Evolutionary conservation across 2,888 invertebrate species (phyloP), one percentile per base, ranked within the genome.

Genomic region (Latrodectus hesperus): DNA sequence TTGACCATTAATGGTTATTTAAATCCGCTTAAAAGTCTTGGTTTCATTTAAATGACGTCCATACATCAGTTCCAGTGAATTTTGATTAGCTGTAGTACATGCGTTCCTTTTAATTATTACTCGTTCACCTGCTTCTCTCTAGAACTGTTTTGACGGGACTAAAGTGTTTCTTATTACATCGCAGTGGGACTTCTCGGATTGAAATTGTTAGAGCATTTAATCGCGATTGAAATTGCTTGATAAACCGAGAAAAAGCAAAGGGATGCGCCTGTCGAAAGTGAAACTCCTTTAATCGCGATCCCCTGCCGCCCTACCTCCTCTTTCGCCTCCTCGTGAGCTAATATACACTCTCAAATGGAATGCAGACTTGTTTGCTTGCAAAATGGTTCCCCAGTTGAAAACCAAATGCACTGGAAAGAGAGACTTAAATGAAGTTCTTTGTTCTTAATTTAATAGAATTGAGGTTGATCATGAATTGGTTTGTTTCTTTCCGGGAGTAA

Each of bases 11-110:
- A 70, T 64, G 71, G 70, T 71, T 71, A 83, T 83, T 83, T 83
- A 83, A 76, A 83, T 83, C 76, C 83, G 77, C 71, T 84, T 84
- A 84, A 84, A 84, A 84, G 71, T 83, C 82, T 51, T 71, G 60
- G 76, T 77, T 77, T 77, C 76, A 84, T 84, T 84, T 84, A 84
- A 84, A 71, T 76, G 83, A 60, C 8, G 76, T 26, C 71, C 60
- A 84, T 84, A 76, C 76, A 84, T 84, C 83, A 84, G 51, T n/a
- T 14, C 76, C 17, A 76, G 67, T 65, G 64, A 71, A 70, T 77
- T 72, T 84, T 64, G 83, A 83, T 83, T 83, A 76, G 76, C 76
- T 76, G 83, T 83, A 71, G 76, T 84, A 77, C 83, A 71, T 65
- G 55, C 53, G 71, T 77, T 76, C 76, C 83, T 71, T 84, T 84